Evolutionary conservation across 2,888 invertebrate genomes (phyloP).

Genomic region (Diaperis boleti): DNA sequence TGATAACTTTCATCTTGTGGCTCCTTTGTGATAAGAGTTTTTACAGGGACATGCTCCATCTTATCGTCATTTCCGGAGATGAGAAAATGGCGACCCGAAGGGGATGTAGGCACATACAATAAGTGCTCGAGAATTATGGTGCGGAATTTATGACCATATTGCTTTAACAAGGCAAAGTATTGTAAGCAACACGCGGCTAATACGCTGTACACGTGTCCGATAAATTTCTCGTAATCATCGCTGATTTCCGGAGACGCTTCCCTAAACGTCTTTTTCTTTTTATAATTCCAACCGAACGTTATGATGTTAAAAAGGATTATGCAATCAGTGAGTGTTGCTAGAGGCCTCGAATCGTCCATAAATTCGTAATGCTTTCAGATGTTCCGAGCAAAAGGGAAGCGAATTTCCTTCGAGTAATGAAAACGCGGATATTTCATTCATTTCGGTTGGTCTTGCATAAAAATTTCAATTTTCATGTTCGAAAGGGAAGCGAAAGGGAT

Average conservation of each 20-base stretch:
- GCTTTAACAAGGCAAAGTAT: too few relatives aligned
- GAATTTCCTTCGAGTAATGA: conserved; percentile 36
- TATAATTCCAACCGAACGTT: conserved; percentile 11
- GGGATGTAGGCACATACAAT: conserved; percentile 3
- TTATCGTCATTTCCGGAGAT: conserved; percentile 16
- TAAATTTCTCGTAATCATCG: too few relatives aligned
- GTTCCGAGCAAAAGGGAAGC: conserved; percentile 27
- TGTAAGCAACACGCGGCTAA: too few relatives aligned
- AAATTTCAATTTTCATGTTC: conserved; percentile 39
- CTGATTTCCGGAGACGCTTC: not conserved
- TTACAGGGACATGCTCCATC: conserved; percentile 14
- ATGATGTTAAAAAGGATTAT: conserved; percentile 26
- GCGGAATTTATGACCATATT: too few relatives aligned
- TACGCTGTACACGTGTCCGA: too few relatives aligned
- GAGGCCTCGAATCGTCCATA: conserved; percentile 12
- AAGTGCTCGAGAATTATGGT: not conserved
- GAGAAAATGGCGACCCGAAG: conserved; percentile 15
- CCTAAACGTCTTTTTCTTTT: conserved; percentile 12
- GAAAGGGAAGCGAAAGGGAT: conserved; percentile 6
- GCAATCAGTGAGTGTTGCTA: conserved; percentile 17
- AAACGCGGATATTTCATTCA: conserved; percentile 42
- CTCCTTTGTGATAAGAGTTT: conserved; percentile 9
- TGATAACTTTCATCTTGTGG: conserved; percentile 20
- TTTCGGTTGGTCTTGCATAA: conserved; percentile 39
- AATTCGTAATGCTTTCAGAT: conserved; percentile 29